phyloP scores from a whole-genome alignment of 2,797 vertebrate species.

The Craterocephalus amniculus region DNA sequence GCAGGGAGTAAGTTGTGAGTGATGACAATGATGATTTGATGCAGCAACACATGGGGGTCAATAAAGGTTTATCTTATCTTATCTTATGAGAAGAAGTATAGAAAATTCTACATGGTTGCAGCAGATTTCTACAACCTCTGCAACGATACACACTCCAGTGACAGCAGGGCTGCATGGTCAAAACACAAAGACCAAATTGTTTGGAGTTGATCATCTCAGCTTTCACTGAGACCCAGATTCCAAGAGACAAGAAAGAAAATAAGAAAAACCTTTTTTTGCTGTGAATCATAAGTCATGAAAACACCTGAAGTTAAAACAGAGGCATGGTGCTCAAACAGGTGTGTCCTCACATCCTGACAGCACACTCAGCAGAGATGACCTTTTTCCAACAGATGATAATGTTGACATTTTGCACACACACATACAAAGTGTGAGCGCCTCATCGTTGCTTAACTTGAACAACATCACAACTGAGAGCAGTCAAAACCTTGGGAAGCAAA shows the following conservation, averaged over 20 bases:
- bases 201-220: slow-evolving; percentile 11
- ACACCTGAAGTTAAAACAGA: slow-evolving; percentile 46
- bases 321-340: background rate
- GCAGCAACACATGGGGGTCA: too few species aligned
- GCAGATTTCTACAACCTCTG: background rate
- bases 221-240: slow-evolving; percentile 35
- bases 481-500: background rate
- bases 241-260: background rate
- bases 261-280: background rate
- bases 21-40: background rate
- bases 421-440: background rate
- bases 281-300: slow-evolving; percentile 40
- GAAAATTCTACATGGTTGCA: background rate
- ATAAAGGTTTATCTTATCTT: too few species aligned
- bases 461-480: background rate
- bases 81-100: background rate
- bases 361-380: slow-evolving; percentile 4
- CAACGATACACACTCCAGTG: slow-evolving; percentile 21
- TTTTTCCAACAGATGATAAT: background rate
- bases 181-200: slow-evolving; percentile 24
- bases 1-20: background rate
- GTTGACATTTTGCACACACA: slow-evolving; percentile 11
- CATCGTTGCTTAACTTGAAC: slow-evolving; percentile 13
- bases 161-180: slow-evolving; percentile 7
- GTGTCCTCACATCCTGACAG: slow-evolving; percentile 5